Evolutionary conservation across 2,888 invertebrate species (phyloP).

Genomic region (Vandiemenella viatica): DNA sequence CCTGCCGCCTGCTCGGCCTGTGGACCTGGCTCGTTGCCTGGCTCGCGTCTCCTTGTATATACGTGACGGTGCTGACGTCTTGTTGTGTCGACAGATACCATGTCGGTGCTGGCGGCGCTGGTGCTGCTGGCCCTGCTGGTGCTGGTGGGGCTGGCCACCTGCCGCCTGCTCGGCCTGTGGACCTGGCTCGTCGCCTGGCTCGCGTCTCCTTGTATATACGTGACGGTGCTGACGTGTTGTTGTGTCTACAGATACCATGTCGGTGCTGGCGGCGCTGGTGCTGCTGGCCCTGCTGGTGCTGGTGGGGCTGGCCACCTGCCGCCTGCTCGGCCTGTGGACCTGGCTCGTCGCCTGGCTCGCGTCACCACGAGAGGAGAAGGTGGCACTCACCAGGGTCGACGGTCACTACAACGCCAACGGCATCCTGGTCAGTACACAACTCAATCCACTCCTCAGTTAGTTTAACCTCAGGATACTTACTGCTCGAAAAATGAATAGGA

Average conservation of each 20-base stretch:
- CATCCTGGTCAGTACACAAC: constrained; percentile 41
- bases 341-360: constrained; percentile 34
- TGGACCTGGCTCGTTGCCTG: constrained; percentile 34
- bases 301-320: constrained; percentile 30
- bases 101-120: constrained; percentile 26
- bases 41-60: constrained; percentile 36
- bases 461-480: no score
- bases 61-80: constrained; percentile 38
- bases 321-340: constrained; percentile 31
- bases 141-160: constrained; percentile 29
- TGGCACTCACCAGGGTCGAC: constrained; percentile 34
- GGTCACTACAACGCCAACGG: constrained; percentile 49
- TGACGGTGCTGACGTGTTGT: constrained; percentile 36
- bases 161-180: constrained; percentile 31
- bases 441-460: no score
- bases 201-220: constrained; percentile 37
- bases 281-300: constrained; percentile 26
- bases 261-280: constrained; percentile 28
- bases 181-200: constrained; percentile 35
- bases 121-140: constrained; percentile 27
- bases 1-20: constrained; percentile 30
- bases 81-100: no score
- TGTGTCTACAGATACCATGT: no score
- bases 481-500: no score
- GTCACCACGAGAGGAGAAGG: constrained; percentile 38